These are phyloP conservation scores for Drosophila tsacasi DNA, from an alignment of 1,140 invertebrate species.

Conservation along the genomic window DNA sequence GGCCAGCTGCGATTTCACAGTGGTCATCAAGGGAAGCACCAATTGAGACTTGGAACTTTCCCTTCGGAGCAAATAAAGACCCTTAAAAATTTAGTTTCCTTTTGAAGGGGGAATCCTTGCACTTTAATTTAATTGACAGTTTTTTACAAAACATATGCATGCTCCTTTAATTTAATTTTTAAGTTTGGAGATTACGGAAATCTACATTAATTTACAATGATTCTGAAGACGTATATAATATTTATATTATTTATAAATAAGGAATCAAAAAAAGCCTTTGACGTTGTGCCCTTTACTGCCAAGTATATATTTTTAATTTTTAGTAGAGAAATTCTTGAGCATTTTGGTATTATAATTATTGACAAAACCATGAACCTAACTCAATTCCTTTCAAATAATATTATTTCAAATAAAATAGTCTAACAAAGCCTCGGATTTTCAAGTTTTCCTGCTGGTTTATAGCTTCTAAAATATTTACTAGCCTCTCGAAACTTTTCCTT, in stretches of 20 bases:
- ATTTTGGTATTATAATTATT: not conserved
- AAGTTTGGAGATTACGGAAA: not conserved
- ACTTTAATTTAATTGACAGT: not conserved
- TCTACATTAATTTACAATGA: no score
- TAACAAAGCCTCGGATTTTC: no score
- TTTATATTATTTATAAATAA: no score
- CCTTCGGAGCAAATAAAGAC: not conserved
- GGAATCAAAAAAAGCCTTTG: no score
- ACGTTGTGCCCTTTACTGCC: no score
- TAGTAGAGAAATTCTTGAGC: not conserved
- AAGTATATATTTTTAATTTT: not conserved
- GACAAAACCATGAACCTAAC: not conserved
- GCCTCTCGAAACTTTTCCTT: not conserved
- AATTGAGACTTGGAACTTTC: slow-evolving; percentile 3
- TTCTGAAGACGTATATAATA: no score
- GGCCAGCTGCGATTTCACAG: slow-evolving; percentile 31
- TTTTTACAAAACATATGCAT: not conserved
- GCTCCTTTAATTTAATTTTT: not conserved
- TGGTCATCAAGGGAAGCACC: slow-evolving; percentile 3
- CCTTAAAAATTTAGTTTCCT: not conserved
- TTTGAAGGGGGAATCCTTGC: not conserved
- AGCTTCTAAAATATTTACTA: not conserved
- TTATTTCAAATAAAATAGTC: not conserved
- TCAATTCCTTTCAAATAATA: not conserved
- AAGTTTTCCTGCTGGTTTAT: not conserved